phyloP scores from a whole-genome alignment of 2,888 invertebrate genomes.

The Amphimallon solstitiale region DNA sequence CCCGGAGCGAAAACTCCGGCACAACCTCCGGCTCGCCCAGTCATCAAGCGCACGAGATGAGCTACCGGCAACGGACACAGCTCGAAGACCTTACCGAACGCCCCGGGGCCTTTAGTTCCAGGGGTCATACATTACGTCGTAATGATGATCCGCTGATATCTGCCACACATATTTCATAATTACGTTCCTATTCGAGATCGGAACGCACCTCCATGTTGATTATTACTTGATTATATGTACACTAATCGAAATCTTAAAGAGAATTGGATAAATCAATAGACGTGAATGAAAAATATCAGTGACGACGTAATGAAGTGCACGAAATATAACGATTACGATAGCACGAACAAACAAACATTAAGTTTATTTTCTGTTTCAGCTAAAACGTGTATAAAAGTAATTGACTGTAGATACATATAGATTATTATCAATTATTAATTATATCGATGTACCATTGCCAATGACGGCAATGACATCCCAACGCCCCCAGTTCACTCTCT shows the following conservation, averaged over 20 bases:
- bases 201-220: not conserved
- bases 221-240: not conserved
- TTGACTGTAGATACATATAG: too few relatives aligned
- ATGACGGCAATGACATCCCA: too few relatives aligned
- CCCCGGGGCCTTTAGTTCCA: slow-evolving; percentile 23
- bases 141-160: slow-evolving; percentile 35
- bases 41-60: slow-evolving; percentile 52
- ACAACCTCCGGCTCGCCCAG: slow-evolving; percentile 51
- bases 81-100: slow-evolving; percentile 29
- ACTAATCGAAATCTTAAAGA: not conserved
- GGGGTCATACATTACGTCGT: slow-evolving; percentile 37
- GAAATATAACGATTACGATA: too few relatives aligned
- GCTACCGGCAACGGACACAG: slow-evolving; percentile 50
- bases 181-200: slow-evolving; percentile 12
- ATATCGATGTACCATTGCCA: too few relatives aligned
- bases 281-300: not conserved
- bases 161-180: slow-evolving; percentile 35
- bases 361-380: too few relatives aligned
- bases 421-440: too few relatives aligned
- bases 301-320: not conserved
- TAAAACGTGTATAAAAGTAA: too few relatives aligned
- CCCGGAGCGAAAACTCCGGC: slow-evolving; percentile 49
- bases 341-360: too few relatives aligned
- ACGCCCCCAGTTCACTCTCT: too few relatives aligned
- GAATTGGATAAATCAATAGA: too few relatives aligned